Base-by-base conservation (phyloP, 2,888 invertebrate species). In the Chrysolina oricalcia region DNA sequence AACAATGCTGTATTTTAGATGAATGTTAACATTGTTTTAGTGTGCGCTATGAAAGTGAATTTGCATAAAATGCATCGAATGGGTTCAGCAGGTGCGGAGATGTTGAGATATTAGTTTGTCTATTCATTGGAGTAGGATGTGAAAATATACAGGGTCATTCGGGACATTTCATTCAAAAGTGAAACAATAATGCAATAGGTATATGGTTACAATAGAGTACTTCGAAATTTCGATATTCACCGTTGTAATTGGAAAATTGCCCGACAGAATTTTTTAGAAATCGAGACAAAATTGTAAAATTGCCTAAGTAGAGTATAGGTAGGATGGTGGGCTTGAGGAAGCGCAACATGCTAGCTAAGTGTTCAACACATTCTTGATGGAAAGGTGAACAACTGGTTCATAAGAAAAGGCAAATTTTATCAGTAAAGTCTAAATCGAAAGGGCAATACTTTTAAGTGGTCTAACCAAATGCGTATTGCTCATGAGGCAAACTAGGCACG, bases 21-120 rank as follows among this genome's bases (percentile, higher is more conserved):
- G 66, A 65, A 74, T 74, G 77, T 74, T 74, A 72, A 74, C 74
- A 74, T 77, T 77, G 74, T 74, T 72, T 68, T 15, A 68, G 68
- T 73, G 66, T 67, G 62, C 68, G 27, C 62, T 40, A 67, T 66
- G 56, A 72, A 41, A 50, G 35, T 46, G 68, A 62, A 73, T 73
- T 73, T 73, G 68, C 73, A 73, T 73, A 73, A 73, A 73, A 73
- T 73, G 73, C 68, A 50, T 62, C 27, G 63, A 73, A 73, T 63
- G 48, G 50, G 40, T 63, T 73, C 59, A 68, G 27, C 73, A 73
- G 73, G 73, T 73, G 73, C 73, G 68, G 67, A 50, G 66, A 67
- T 50, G 67, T 10, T 67, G 35, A 67, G 23, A 67, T 67, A 67
- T 67, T 59, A n/a, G 59, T 59, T 59, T 27, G 35, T 59, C 59